phyloP scores from a whole-genome alignment of 1,140 invertebrate species.

The Leptonema lineaticorne region DNA sequence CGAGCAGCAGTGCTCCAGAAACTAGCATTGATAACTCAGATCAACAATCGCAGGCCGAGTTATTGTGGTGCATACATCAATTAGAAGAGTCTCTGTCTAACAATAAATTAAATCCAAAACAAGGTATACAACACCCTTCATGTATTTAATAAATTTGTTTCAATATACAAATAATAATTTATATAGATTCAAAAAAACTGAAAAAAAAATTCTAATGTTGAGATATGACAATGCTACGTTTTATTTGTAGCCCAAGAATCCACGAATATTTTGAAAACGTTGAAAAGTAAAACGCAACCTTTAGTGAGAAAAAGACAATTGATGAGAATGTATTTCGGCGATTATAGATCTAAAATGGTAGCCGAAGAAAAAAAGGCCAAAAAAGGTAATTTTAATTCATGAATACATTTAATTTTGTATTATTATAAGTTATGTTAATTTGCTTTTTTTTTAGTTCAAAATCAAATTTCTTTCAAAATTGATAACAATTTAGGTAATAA shows the following conservation, averaged over 20 bases:
- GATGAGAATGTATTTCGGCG: conserved; percentile 71
- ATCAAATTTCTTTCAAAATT: conserved; percentile 52
- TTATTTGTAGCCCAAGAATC: conserved; percentile 58
- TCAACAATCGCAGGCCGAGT: conserved; percentile 70
- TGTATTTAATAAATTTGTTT: conserved; percentile 19
- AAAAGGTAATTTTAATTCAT: conserved; percentile 45
- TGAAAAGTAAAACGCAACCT: conserved; percentile 67
- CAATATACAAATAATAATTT: conserved; percentile 33
- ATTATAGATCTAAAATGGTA: conserved; percentile 74
- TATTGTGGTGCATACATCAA: conserved; percentile 76
- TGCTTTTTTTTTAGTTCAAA: conserved; percentile 22
- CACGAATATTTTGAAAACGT: conserved; percentile 62
- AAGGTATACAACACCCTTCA: conserved; percentile 56
- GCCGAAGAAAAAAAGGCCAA: conserved; percentile 66
- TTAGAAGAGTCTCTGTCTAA: conserved; percentile 59
- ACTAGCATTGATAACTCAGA: conserved; percentile 54
- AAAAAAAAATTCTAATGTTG: too few relatives aligned
- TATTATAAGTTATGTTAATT: not conserved
- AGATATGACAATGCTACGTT: not conserved
- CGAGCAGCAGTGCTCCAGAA: too few relatives aligned
- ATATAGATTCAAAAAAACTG: too few relatives aligned
- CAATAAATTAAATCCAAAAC: conserved; percentile 64
- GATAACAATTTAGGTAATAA: conserved; percentile 49
- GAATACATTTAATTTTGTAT: not conserved
- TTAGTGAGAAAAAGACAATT: conserved; percentile 70